phyloP scores from a whole-genome alignment of 2,888 invertebrate genomes.

The Clitarchus hookeri region DNA sequence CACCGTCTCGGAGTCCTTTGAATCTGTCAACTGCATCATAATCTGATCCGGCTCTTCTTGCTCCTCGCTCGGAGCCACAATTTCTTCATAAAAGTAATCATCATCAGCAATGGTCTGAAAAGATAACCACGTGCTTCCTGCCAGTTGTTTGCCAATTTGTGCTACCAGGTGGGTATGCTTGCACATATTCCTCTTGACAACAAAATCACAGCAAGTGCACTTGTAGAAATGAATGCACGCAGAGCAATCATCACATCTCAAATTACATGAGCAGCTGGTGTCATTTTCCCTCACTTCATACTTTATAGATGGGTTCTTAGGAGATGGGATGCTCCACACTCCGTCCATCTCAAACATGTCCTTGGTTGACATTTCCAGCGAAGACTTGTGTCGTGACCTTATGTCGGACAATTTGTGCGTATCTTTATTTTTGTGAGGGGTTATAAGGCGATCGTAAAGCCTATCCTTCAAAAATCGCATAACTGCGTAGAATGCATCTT shows the following conservation, averaged over 20 bases:
- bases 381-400: not conserved
- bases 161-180: conserved; percentile 28
- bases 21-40: no score
- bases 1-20: not conserved
- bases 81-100: no score
- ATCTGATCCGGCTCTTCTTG: no score
- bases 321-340: not conserved
- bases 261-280: not conserved
- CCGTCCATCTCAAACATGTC: not conserved
- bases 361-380: not conserved
- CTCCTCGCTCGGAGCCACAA: no score
- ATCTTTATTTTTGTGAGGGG: not conserved
- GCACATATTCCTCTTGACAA: conserved; percentile 37
- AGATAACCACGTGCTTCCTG: no score
- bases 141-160: not conserved
- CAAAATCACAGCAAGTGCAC: conserved; percentile 35
- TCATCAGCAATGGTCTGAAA: no score
- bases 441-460: not conserved
- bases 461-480: conserved; percentile 12
- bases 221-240: conserved; percentile 37
- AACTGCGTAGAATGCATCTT: not conserved
- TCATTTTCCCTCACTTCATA: not conserved
- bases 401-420: not conserved
- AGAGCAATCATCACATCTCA: conserved; percentile 29
- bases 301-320: not conserved